Evolutionary conservation across 2,113 vertebrate genomes (phyloP).

Genomic region (Atractosteus spatula): DNA sequence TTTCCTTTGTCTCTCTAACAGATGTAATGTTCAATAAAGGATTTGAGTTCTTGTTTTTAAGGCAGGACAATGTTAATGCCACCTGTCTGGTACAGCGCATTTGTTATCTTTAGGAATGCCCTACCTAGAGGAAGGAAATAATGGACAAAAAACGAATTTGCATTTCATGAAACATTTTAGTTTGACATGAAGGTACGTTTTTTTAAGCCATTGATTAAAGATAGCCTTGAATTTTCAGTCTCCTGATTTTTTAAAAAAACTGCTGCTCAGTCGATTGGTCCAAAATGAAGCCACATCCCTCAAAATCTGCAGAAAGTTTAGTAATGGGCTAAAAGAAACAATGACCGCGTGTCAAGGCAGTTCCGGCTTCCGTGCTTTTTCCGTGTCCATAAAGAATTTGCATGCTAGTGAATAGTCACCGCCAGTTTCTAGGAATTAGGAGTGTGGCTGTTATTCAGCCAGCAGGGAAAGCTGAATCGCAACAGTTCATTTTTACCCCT

Average conservation of each 20-base stretch:
- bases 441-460: too few species aligned
- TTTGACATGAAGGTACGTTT: slow-evolving; percentile 44
- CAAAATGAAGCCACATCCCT: too few species aligned
- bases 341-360: too few species aligned
- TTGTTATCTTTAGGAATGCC: slow-evolving; percentile 18
- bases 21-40: slow-evolving; percentile 8
- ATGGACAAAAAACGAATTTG: slow-evolving; percentile 11
- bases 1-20: slow-evolving; percentile 6
- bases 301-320: too few species aligned
- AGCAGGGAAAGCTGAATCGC: too few species aligned
- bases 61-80: slow-evolving; percentile 20
- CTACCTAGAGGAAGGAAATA: background rate
- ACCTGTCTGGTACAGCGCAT: slow-evolving; percentile 67
- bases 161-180: slow-evolving; percentile 24
- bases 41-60: slow-evolving; percentile 14
- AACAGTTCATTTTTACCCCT: too few species aligned
- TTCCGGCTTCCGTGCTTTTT: too few species aligned
- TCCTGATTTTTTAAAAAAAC: background rate
- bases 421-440: too few species aligned
- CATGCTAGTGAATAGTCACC: too few species aligned
- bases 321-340: too few species aligned
- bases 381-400: too few species aligned
- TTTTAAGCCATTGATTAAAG: slow-evolving; percentile 40
- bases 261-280: too few species aligned
- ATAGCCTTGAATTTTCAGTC: slow-evolving; percentile 28